Percentiles rank a stretch among this genome's conserved stretches.
phyloP scores from a whole-genome alignment of 2,113 vertebrate genomes.

The Harpagus bidentatus region DNA sequence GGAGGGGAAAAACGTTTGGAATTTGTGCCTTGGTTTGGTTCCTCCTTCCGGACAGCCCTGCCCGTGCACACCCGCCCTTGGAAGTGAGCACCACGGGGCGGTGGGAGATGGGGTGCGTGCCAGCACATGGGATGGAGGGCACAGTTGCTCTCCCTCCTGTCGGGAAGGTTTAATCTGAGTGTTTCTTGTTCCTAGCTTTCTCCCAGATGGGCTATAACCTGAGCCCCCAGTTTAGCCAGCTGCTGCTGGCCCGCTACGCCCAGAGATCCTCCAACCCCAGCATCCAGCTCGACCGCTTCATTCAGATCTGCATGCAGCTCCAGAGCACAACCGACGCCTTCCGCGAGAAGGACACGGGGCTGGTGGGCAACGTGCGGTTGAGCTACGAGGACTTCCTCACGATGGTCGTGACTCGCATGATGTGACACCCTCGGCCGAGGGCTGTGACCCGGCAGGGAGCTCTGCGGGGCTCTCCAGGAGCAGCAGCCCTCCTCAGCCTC shows the following conservation, averaged over 20 bases:
- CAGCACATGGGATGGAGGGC: not conserved
- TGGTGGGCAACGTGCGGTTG: slow-evolving; percentile 80
- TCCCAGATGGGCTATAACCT: slow-evolving; percentile 95
- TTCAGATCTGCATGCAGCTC: slow-evolving; percentile 93
- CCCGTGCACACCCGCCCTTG: rapidly evolving
- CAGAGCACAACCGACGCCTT: slow-evolving; percentile 89
- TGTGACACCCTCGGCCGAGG: slow-evolving; percentile 61
- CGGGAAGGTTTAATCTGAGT: rapidly evolving
- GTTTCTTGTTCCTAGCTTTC: slow-evolving; percentile 74
- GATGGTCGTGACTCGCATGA: slow-evolving; percentile 80
- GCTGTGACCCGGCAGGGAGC: rapidly evolving
- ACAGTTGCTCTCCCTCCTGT: rapidly evolving
- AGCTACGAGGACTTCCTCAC: slow-evolving; percentile 94
- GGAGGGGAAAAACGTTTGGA: not conserved
- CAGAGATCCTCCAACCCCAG: slow-evolving; percentile 44
- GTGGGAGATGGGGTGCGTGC: not conserved
- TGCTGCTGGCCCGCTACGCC: slow-evolving; percentile 76
- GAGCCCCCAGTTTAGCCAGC: slow-evolving; percentile 91
- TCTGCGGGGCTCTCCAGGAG: not conserved
- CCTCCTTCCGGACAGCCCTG: not conserved
- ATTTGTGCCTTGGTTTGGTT: not conserved
- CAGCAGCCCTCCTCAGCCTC: rapidly evolving
- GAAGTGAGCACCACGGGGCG: rapidly evolving
- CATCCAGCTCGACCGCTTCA: slow-evolving; percentile 93
- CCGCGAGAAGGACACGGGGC: slow-evolving; percentile 84